Evolutionary conservation across 2,797 vertebrate genomes (phyloP), one percentile per base, ranked within the genome.

Genomic region (Lates japonicus): DNA sequence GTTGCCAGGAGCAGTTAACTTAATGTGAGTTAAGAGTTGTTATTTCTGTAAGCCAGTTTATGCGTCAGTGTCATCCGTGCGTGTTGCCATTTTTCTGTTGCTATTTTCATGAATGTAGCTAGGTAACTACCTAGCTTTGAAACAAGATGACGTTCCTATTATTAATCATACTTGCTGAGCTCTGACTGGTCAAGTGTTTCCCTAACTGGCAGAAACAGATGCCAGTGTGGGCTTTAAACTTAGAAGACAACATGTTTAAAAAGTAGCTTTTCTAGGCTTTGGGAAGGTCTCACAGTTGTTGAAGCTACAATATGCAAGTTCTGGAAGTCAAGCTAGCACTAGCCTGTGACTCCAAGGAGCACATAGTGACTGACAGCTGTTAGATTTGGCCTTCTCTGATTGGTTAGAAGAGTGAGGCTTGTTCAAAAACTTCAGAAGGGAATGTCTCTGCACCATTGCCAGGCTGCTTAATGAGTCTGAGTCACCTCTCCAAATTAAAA

Each of bases 261-360:
- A 62, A 31, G 11, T 5, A 35, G 49, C 20, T 51, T n/a, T 51
- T n/a, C 5, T 14, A 29, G 25, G 12, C 22, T 57, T 17, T 33
- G 29, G 63, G 35, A 61, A 17, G 4, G 57, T 67, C 70, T 51
- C 55, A 35, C n/a, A 46, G 16, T 70, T 57, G 55, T 58, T 29
- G 41, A 35, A 42, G 16, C 3, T 7, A 8, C 17, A 33, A 57
- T 57, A 17, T 4, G 31, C 29, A 57, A 33, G 29, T 9, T 57
- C 8, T 52, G 10, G 11, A 33, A 57, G 17, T 57, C 29, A 57
- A 57, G 16, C 7, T 57, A 19, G 55, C 16, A 0, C 17, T 33
- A 33, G 25, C 54, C 17, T 3, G 22, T 29, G 13, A 29, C 17
- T 48, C 6, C 3, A 42, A 42, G 1, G 41, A 14, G 46, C 46